Conservation (phyloP, 2,113 vertebrate species). For the Chionis minor region DNA sequence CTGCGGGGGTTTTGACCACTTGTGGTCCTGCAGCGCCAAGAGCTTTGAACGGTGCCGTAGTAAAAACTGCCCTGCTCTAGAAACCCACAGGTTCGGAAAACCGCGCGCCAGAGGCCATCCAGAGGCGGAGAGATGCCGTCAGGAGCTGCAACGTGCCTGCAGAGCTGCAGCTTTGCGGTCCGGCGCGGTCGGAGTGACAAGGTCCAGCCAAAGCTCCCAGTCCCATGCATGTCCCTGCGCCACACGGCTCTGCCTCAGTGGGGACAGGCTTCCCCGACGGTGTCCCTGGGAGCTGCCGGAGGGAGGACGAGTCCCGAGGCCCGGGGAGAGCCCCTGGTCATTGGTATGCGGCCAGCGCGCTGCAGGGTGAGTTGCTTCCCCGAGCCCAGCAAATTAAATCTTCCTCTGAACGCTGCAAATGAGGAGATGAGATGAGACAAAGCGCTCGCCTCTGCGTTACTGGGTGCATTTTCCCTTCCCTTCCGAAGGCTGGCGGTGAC, state of each 20-base stretch:
- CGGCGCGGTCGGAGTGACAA: rapidly evolving
- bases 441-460: background rate
- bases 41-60: background rate
- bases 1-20: rapidly evolving
- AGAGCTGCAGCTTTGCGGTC: background rate
- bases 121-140: rapidly evolving
- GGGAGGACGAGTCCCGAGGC: background rate
- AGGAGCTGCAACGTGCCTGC: rapidly evolving
- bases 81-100: rapidly evolving
- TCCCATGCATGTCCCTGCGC: rapidly evolving
- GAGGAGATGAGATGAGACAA: constrained; percentile 49
- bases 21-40: rapidly evolving
- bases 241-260: background rate
- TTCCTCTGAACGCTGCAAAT: constrained; percentile 29
- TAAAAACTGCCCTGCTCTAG: background rate
- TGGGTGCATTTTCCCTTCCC: background rate
- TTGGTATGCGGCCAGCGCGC: background rate
- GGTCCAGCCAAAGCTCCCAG: background rate
- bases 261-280: background rate
- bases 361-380: background rate
- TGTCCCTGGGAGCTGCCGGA: background rate
- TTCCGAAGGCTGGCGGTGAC: rapidly evolving
- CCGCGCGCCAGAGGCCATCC: rapidly evolving
- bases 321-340: background rate
- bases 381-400: constrained; percentile 54